Evolutionary conservation across 2,888 invertebrate species (phyloP).

Genomic region (Rhagonycha fulva): DNA sequence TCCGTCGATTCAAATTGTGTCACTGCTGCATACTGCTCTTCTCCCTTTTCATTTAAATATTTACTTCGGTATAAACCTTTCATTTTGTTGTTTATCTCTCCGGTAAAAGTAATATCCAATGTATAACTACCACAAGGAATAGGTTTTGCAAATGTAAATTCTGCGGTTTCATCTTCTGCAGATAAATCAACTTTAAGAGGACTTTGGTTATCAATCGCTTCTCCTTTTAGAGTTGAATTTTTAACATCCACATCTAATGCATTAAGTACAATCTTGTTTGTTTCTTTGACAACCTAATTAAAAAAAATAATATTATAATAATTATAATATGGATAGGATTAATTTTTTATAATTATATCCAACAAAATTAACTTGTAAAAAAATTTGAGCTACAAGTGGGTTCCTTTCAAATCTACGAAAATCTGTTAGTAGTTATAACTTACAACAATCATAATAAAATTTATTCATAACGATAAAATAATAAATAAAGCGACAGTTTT

Average conservation of each 20-base stretch:
- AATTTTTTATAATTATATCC: too few relatives aligned
- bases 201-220: conserved; percentile 50
- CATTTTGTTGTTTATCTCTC: conserved; percentile 88
- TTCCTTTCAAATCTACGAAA: not conserved
- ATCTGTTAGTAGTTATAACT: not conserved
- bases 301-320: conserved; percentile 23
- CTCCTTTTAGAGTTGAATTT: conserved; percentile 61
- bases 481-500: not conserved
- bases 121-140: conserved; percentile 62
- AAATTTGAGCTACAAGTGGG: not conserved
- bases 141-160: conserved; percentile 65
- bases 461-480: too few relatives aligned
- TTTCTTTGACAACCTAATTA: conserved; percentile 66
- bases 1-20: conserved; percentile 91
- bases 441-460: not conserved
- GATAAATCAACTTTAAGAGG: conserved; percentile 51
- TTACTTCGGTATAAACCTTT: conserved; percentile 87
- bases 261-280: conserved; percentile 74
- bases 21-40: conserved; percentile 81
- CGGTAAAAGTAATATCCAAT: conserved; percentile 75
- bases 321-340: not conserved
- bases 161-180: conserved; percentile 69
- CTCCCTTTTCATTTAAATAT: conserved; percentile 73
- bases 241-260: conserved; percentile 75
- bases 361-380: not conserved